A percentile compares a stretch with the other conserved stretches of the same genome.
Evolutionary conservation across 2,888 invertebrate species (phyloP).

Genomic region (Drosophila subquinaria): DNA sequence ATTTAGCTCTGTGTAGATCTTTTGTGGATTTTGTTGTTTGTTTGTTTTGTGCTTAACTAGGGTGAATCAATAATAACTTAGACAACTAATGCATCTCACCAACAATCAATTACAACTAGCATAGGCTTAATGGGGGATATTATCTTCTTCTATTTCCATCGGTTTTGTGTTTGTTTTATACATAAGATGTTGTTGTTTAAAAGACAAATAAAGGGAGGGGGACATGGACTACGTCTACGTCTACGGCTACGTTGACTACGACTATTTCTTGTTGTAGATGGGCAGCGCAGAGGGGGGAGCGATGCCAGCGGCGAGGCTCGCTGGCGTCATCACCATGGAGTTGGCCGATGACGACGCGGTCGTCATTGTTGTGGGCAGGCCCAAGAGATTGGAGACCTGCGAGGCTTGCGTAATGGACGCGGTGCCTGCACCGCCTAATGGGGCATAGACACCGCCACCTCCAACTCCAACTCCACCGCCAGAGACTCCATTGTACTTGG

Average conservation of each 20-base stretch:
- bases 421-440: conserved; percentile 74
- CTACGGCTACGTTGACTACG: conserved; percentile 18
- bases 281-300: conserved; percentile 57
- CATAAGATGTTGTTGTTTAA: conserved; percentile 24
- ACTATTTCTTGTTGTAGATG: conserved; percentile 70
- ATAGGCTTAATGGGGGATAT: conserved; percentile 12
- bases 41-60: conserved; percentile 51
- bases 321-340: conserved; percentile 38
- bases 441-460: conserved; percentile 45
- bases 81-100: conserved; percentile 62
- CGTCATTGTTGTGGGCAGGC: conserved; percentile 37
- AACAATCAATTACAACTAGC: conserved; percentile 66
- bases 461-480: conserved; percentile 4
- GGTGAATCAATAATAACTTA: conserved; percentile 67
- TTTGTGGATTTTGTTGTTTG: conserved; percentile 1
- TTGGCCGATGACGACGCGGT: conserved; percentile 33
- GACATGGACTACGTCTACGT: conserved; percentile 6
- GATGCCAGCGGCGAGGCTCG: conserved; percentile 28
- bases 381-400: conserved; percentile 39
- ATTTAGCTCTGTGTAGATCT: conserved; percentile 9
- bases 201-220: background rate
- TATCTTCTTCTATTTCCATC: conserved; percentile 8
- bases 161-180: conserved; percentile 26
- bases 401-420: conserved; percentile 45
- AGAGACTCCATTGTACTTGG: conserved; percentile 78